phyloP scores from a whole-genome alignment of 2,113 vertebrate genomes.

The Aldabrachelys gigantea region DNA sequence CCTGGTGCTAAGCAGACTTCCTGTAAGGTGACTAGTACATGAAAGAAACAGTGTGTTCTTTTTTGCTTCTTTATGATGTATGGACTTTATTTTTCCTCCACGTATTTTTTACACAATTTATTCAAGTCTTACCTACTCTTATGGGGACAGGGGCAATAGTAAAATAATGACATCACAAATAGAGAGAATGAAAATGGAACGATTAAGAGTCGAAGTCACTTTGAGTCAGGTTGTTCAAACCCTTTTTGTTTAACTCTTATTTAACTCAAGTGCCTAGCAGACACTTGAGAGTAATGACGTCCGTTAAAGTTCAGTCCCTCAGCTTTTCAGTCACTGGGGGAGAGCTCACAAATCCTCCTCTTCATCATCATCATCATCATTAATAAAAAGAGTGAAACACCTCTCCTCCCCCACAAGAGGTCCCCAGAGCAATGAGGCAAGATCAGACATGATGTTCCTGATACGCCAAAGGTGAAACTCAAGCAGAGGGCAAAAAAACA shows the following conservation, averaged over 20 bases:
- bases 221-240: neutral
- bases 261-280: neutral
- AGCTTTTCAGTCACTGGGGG: neutral
- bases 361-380: neutral
- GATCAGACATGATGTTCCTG: neutral
- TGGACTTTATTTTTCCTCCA: neutral
- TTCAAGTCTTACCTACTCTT: neutral
- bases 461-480: neutral
- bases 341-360: neutral
- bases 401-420: neutral
- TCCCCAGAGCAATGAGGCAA: neutral
- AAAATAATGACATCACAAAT: too few relatives aligned
- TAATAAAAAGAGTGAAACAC: neutral
- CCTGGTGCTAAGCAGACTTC: rapidly evolving
- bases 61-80: too few relatives aligned
- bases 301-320: neutral
- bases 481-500: neutral
- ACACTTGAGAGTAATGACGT: neutral
- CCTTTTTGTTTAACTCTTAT: neutral
- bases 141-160: neutral
- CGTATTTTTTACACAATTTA: too few relatives aligned
- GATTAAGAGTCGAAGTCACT: neutral
- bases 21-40: neutral
- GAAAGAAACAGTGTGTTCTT: too few relatives aligned
- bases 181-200: neutral